A percentile compares a stretch with the other conserved stretches of the same genome.
Evolutionary conservation across 1,140 invertebrate species (phyloP).

Genomic region (Sarcophaga peregrina): DNA sequence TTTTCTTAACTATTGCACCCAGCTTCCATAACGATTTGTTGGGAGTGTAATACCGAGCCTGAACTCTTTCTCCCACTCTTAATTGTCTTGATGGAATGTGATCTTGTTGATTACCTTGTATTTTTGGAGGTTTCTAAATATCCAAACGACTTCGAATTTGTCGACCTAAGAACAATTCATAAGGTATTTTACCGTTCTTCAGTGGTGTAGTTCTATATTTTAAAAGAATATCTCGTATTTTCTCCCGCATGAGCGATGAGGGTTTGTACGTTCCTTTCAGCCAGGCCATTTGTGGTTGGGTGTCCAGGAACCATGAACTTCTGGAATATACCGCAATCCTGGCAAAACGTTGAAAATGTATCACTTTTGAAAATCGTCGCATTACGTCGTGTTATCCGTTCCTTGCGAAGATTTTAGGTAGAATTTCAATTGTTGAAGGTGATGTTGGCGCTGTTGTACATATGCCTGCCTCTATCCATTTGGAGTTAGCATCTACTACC

Average conservation of each 20-base stretch:
- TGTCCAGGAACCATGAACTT: no score
- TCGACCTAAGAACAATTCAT: slow-evolving; percentile 45
- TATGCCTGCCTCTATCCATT: slow-evolving; percentile 38
- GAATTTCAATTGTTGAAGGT: background rate
- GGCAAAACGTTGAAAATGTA: no score
- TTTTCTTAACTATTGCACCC: background rate
- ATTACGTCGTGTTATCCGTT: background rate
- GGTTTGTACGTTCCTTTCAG: slow-evolving; percentile 45
- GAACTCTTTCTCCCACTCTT: background rate
- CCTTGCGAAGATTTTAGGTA: slow-evolving; percentile 6
- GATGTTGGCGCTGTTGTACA: slow-evolving; percentile 28
- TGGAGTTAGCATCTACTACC: slow-evolving; percentile 39
- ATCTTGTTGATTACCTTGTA: background rate
- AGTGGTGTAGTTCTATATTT: slow-evolving; percentile 51
- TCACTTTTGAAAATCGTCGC: no score
- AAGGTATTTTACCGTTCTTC: slow-evolving; percentile 36
- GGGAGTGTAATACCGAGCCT: background rate
- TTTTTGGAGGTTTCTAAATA: slow-evolving; percentile 20
- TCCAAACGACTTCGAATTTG: slow-evolving; percentile 44
- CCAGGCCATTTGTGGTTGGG: no score
- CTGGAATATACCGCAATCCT: no score
- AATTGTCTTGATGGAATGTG: background rate
- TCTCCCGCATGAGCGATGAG: slow-evolving; percentile 47
- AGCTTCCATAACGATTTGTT: slow-evolving; percentile 18
- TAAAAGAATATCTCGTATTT: slow-evolving; percentile 51